Percentiles rank a stretch among this genome's conserved stretches.
These are phyloP conservation scores for Hippocampus guttulatus DNA, from an alignment of 2,113 vertebrate genomes.

Conservation along the genomic window DNA sequence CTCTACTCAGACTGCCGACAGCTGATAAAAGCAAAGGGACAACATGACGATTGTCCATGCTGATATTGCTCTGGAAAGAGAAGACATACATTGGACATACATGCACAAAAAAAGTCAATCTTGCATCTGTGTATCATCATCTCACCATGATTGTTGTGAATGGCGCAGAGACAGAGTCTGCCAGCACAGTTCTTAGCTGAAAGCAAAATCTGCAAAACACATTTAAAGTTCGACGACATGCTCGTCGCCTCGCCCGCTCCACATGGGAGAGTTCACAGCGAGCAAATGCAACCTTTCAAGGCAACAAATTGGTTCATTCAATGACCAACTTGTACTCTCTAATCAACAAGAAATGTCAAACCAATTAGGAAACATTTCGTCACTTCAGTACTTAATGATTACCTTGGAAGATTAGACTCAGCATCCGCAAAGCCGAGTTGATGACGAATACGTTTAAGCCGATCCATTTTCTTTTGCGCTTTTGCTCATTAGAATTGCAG, in stretches of 20 bases:
- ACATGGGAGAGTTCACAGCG: background rate
- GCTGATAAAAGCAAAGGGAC: slow-evolving; percentile 62
- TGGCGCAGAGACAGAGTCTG: slow-evolving; percentile 46
- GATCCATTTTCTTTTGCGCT: background rate
- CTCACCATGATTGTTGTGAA: slow-evolving; percentile 78
- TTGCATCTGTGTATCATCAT: background rate
- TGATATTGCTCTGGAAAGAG: slow-evolving; percentile 59
- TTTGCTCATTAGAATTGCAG: background rate
- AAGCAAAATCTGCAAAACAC: slow-evolving; percentile 72
- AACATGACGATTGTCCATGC: slow-evolving; percentile 35
- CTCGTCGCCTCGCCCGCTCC: background rate
- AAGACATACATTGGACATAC: background rate
- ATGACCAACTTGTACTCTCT: background rate
- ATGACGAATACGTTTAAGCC: background rate
- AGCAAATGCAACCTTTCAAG: background rate
- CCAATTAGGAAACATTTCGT: background rate
- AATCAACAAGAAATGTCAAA: slow-evolving; percentile 7
- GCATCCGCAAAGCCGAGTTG: background rate
- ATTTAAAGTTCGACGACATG: no score
- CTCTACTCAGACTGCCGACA: slow-evolving; percentile 70
- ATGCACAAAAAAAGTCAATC: background rate
- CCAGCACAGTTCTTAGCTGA: slow-evolving; percentile 61
- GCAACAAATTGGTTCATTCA: background rate
- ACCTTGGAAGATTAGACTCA: slow-evolving; percentile 5
- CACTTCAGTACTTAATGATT: slow-evolving; percentile 3